These are phyloP conservation scores for Ellobius talpinus DNA, from an alignment of 2,113 vertebrate genomes.

Conservation along the genomic window DNA sequence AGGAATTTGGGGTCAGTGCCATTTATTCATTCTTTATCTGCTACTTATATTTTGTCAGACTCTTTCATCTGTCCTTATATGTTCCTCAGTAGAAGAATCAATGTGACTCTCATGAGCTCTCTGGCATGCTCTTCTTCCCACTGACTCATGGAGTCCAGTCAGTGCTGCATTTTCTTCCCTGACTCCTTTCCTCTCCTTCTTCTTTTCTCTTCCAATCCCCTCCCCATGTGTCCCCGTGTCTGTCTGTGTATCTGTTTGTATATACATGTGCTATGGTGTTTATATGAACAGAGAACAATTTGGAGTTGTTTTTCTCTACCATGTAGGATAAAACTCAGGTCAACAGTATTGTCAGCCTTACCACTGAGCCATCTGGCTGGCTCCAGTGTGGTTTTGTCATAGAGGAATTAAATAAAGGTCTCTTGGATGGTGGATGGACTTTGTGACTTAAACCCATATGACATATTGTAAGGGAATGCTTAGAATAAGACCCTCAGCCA, in stretches of 20 bases:
- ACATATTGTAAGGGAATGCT: constrained; percentile 3
- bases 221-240: no score
- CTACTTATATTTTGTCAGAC: constrained; percentile 44
- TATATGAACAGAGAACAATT: background rate
- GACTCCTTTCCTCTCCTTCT: background rate
- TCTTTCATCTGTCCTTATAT: constrained; percentile 4
- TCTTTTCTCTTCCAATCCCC: background rate
- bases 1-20: constrained; percentile 27
- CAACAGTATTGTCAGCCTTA: background rate
- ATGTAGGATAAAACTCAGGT: background rate
- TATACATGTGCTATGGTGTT: no score
- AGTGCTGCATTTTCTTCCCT: background rate
- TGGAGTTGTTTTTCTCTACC: background rate
- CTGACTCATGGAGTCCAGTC: background rate
- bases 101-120: background rate
- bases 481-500: background rate
- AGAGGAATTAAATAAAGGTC: background rate
- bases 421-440: background rate
- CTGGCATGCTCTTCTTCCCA: background rate
- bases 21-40: constrained; percentile 53
- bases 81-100: constrained; percentile 25
- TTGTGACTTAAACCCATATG: background rate
- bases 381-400: background rate
- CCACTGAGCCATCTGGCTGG: background rate
- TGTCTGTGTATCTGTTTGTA: background rate